phyloP scores from a whole-genome alignment of 2,888 invertebrate genomes.

The Sphinx pinastri region DNA sequence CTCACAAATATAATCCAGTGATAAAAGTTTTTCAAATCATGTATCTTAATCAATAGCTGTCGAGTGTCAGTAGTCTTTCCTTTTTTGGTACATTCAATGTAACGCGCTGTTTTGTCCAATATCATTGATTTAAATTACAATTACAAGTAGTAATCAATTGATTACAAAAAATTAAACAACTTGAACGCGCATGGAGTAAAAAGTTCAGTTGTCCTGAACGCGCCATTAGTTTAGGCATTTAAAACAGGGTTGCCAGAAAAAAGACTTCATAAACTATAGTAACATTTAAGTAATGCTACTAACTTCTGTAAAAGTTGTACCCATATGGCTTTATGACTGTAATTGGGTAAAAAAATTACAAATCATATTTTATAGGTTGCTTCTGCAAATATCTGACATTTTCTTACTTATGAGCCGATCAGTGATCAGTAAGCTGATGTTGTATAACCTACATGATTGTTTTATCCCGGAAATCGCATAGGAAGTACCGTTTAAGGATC shows the following conservation, averaged over 20 bases:
- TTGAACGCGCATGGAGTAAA: conserved; percentile 31
- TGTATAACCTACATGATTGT: background rate
- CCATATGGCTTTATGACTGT: no score
- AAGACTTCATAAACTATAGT: background rate
- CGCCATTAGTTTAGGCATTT: conserved; percentile 38
- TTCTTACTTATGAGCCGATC: no score
- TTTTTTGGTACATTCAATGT: conserved; percentile 19
- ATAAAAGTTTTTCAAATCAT: conserved; percentile 15
- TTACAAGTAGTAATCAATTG: conserved; percentile 19
- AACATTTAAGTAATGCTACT: no score
- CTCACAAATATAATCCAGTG: background rate
- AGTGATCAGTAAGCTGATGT: no score
- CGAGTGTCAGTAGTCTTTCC: conserved; percentile 8
- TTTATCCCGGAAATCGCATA: background rate
- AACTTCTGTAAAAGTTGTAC: no score
- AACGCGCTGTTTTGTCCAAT: background rate
- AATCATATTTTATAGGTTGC: no score
- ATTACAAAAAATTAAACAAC: conserved; percentile 26
- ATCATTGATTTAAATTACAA: conserved; percentile 23
- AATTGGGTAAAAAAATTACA: no score
- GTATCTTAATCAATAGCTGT: conserved; percentile 7
- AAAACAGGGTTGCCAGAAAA: conserved; percentile 12
- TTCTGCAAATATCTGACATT: no score
- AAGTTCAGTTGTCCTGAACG: conserved; percentile 33
- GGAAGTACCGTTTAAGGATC: background rate